Evolutionary conservation across 2,113 vertebrate genomes (phyloP), one percentile per base, ranked within the genome.

Genomic region (Hippocampus zosterae): DNA sequence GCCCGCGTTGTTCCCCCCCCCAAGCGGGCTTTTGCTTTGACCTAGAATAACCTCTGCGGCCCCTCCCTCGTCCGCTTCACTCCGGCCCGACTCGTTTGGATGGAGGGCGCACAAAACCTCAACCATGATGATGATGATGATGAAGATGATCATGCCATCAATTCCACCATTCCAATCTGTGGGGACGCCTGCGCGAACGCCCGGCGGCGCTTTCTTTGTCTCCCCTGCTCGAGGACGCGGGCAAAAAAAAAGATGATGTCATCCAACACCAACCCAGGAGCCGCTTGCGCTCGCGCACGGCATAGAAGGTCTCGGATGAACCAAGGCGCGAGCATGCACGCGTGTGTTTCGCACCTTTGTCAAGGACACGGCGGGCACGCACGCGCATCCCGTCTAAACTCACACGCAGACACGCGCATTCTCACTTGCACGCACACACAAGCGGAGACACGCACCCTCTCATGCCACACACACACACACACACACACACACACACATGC

Each of bases 191-290:
- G 42, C 42, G 42, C 11, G 42, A 11, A 44, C 13, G 46, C 15
- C 46, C 46, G 5, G 5, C 15, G 15, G 15, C 15, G 15, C 25
- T 52, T 40, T 72, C 76, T 84, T 82, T 83, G 75, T 88, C 85
- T 84, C 85, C 82, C 88, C 88, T n/a, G 78, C 80, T 80, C 75
- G 83, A 48, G 19, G 79, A 76, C 72, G 59, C 73, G 56, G 78
- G 74, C 33, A 37, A 73, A 77, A 37, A 73, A 77, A 74, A 75
- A 3, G 81, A 87, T 91, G 89, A 91, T 90, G 88, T 91, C 88
- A 91, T 86, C 76, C 65, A 65, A 78, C 23, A 48, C 72, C 57
- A 33, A 33, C 8, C 71, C 15, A 33, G 25, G 3, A 68, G 82
- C 25, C n/a, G 69, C 62, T 21, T 65, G 0, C 44, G 57, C 18